Base-by-base conservation (phyloP, 1,140 invertebrate species). In the Papilio dardanus region DNA sequence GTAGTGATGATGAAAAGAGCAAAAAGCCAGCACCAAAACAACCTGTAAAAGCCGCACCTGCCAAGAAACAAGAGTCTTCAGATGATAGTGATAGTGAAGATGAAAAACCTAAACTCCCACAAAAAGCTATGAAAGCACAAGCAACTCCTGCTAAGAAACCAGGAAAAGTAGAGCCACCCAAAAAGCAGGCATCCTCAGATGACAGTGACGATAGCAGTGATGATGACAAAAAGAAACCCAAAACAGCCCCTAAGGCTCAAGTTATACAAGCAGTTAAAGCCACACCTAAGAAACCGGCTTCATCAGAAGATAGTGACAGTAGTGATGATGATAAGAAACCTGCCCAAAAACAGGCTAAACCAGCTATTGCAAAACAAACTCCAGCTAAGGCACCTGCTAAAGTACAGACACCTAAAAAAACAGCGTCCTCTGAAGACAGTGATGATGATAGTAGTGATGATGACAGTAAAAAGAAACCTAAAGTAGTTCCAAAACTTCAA, bases 261-360 rank as follows among this genome's bases (percentile, higher is more conserved):
- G 40, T 62, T 3, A 74, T 50, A 54, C 46, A 77, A 33, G 68
- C 24, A 12, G 85, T 62, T 3, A 71, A 71, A 50, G 42, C 40
- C 8, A 42, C 85, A 71, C 24, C 62, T 19, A 76, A 75, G 50
- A 75, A 76, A 73, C 85, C 86, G 76, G 76, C 84, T 50, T 86
- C 86, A 16, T 86, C 83, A 75, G 86, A 85, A 33, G 86, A 87
- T 42, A 88, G 86, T 82, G 85, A 86, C 54, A 87, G 85, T 71
- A 84, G 80, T 78, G 86, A 86, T 35, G 79, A 87, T 74, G 82
- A 80, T 3, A 67, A 82, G 69, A 81, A 80, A 73, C 14, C 81
- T 46, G 76, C 69, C 1, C 42, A 46, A 46, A 71, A 71, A 31
- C 67, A 37, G 14, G 24, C 5, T 35, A 69, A 69, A 69, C 69